These are phyloP conservation scores for Noctuana brunneofusca DNA, from an alignment of 2,888 invertebrate genomes.

Conservation along the genomic window DNA sequence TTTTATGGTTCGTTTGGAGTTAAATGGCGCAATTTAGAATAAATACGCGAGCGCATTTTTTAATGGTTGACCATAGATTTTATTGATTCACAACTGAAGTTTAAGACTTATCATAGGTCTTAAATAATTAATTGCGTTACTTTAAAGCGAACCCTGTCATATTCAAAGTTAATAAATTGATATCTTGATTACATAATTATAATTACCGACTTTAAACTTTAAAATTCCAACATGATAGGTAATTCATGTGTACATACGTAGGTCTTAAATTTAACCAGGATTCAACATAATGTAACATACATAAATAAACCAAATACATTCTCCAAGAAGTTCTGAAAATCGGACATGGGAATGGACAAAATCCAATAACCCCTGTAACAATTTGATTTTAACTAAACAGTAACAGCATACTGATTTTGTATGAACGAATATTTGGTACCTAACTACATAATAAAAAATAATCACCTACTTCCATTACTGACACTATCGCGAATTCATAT, in stretches of 20 bases:
- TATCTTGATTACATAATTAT: not conserved
- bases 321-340: no score
- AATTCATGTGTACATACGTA: no score
- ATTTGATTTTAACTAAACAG: no score
- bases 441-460: not conserved
- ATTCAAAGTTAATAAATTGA: not conserved
- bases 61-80: not conserved
- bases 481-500: slow-evolving; percentile 17
- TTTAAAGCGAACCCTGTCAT: not conserved
- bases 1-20: slow-evolving; percentile 28
- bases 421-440: no score
- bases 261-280: no score
- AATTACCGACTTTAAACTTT: no score
- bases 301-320: no score
- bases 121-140: not conserved
- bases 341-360: no score
- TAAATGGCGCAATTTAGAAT: slow-evolving; percentile 7
- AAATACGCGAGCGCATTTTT: not conserved
- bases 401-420: no score
- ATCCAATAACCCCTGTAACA: no score
- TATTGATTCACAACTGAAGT: not conserved
- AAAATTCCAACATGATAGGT: no score
- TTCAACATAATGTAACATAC: no score
- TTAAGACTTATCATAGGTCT: not conserved
- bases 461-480: not conserved